phyloP scores from a whole-genome alignment of 2,797 vertebrate species.

The Aotus griseimembra region DNA sequence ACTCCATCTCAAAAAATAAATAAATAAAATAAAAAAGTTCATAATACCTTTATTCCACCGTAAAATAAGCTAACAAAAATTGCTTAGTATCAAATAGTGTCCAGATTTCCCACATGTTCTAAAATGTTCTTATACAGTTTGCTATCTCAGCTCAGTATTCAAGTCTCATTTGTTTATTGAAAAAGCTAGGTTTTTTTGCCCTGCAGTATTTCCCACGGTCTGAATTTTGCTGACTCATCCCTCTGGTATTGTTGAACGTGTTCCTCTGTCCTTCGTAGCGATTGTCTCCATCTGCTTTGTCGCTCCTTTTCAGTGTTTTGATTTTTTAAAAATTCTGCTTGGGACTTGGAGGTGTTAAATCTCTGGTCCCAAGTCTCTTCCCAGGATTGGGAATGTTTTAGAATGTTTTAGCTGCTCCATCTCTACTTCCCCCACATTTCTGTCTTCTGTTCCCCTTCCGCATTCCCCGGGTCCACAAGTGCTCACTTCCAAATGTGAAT shows the following conservation, averaged over 20 bases:
- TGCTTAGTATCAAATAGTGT: too few species aligned
- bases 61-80: too few species aligned
- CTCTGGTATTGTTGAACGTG: neutral
- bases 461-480: too few species aligned
- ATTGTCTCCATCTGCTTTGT: neutral
- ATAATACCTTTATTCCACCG: too few species aligned
- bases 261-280: neutral
- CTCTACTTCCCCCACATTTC: neutral
- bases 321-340: neutral
- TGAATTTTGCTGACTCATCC: neutral
- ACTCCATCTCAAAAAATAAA: too few species aligned
- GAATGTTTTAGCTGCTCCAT: too few species aligned
- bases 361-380: neutral
- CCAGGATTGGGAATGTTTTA: too few species aligned
- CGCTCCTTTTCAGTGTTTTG: neutral
- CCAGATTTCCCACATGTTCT: neutral
- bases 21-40: too few species aligned
- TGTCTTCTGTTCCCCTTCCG: too few species aligned
- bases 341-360: neutral
- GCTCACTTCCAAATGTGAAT: too few species aligned
- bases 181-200: neutral
- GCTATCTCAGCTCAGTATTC: neutral
- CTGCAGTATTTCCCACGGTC: neutral
- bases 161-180: neutral
- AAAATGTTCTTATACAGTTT: fast-evolving